Evolutionary conservation across 2,797 vertebrate species (phyloP).

Genomic region (Dermochelys coriacea): DNA sequence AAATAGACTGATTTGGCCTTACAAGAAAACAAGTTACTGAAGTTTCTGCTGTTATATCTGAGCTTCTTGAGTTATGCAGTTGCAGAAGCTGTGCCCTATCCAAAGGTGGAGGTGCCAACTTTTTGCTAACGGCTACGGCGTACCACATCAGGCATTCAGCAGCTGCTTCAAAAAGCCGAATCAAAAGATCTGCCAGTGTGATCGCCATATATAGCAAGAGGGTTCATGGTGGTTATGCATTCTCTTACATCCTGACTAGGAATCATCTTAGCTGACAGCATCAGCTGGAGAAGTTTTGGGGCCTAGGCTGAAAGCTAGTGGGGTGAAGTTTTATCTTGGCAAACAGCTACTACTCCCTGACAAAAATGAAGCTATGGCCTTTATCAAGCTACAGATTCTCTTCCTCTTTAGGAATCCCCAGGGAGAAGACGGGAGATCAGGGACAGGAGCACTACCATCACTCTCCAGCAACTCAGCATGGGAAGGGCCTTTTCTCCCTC

Average conservation of each 20-base stretch:
- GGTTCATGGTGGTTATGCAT: neutral
- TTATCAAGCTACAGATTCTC: neutral
- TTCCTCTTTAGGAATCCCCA: neutral
- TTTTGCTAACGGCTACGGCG: neutral
- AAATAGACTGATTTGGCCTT: neutral
- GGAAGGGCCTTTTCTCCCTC: neutral
- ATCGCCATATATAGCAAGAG: neutral
- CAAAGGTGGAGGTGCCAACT: neutral
- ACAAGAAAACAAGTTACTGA: neutral
- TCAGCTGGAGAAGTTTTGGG: neutral
- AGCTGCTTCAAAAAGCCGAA: neutral
- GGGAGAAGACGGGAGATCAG: neutral
- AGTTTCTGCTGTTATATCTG: neutral
- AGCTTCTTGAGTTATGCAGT: neutral
- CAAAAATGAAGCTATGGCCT: neutral
- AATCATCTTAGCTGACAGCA: neutral
- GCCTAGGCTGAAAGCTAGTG: neutral
- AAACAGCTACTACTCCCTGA: neutral
- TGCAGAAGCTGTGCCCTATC: neutral
- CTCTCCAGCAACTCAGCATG: neutral
- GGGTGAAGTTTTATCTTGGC: neutral
- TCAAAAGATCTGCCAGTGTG: neutral
- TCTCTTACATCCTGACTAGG: neutral
- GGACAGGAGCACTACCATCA: neutral
- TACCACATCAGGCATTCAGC: neutral